Percentiles rank a stretch among this genome's conserved stretches.
Evolutionary conservation across 2,888 invertebrate genomes (phyloP).

Genomic region (Agonopterix arenella): DNA sequence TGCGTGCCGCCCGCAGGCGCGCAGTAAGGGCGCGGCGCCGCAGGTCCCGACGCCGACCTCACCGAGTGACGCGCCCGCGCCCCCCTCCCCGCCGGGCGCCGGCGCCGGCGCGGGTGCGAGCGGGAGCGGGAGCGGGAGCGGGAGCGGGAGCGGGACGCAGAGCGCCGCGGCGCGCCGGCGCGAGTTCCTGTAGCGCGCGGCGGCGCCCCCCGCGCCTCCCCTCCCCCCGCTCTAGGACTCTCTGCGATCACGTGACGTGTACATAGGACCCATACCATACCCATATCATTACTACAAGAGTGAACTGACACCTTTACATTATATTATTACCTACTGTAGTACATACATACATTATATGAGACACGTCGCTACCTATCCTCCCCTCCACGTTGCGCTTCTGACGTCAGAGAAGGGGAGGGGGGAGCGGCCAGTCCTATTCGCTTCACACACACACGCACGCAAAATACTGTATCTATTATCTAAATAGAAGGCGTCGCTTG

Average conservation of each 20-base stretch:
- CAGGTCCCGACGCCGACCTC: slow-evolving; percentile 51
- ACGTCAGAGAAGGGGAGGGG: too few relatives aligned
- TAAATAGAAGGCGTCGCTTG: too few relatives aligned
- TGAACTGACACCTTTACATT: too few relatives aligned
- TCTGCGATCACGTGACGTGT: too few relatives aligned
- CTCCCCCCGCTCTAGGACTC: slow-evolving; percentile 5
- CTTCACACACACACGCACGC: too few relatives aligned
- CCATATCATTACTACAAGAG: too few relatives aligned
- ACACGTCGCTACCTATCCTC: background rate
- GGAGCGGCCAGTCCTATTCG: too few relatives aligned
- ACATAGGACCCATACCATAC: too few relatives aligned
- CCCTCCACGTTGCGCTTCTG: background rate
- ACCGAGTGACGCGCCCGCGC: slow-evolving; percentile 22
- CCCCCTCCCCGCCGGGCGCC: slow-evolving; percentile 19
- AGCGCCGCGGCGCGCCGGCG: slow-evolving; percentile 20
- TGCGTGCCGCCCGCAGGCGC: slow-evolving; percentile 37
- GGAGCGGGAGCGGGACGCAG: slow-evolving; percentile 19
- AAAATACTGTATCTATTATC: too few relatives aligned
- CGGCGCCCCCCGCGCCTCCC: slow-evolving; percentile 14
- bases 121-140: slow-evolving; percentile 5
- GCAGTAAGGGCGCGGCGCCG: slow-evolving; percentile 59
- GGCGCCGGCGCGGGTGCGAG: slow-evolving; percentile 11
- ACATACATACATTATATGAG: too few relatives aligned
- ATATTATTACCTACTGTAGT: too few relatives aligned
- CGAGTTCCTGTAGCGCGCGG: slow-evolving; percentile 7